These are phyloP conservation scores for Melanargia galathea DNA, from an alignment of 2,888 invertebrate genomes.

Conservation along the genomic window DNA sequence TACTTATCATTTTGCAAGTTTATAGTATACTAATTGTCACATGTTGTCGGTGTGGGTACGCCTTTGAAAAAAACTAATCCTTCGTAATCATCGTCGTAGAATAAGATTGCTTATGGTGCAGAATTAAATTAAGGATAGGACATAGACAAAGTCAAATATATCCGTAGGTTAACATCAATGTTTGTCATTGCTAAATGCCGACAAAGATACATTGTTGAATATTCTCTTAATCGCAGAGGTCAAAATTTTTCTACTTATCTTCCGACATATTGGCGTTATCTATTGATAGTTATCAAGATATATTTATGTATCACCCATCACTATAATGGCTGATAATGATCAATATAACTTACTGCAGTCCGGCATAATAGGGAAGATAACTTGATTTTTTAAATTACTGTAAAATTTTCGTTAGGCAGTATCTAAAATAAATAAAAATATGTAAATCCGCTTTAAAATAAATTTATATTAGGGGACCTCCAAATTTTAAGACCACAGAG, in stretches of 20 bases:
- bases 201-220: slow-evolving; percentile 3
- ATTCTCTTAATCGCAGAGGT: slow-evolving; percentile 1
- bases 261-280: slow-evolving; percentile 6
- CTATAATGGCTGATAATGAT: not conserved
- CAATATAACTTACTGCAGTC: slow-evolving; percentile 1
- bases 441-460: no score
- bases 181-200: slow-evolving; percentile 2
- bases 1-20: not conserved
- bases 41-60: no score
- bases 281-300: not conserved
- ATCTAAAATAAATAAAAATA: no score
- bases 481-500: no score
- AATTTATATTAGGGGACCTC: no score
- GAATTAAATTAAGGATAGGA: not conserved
- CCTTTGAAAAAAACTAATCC: no score
- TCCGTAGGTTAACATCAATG: not conserved
- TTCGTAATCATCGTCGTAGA: no score
- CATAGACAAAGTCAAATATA: not conserved
- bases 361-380: no score
- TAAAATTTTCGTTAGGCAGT: no score
- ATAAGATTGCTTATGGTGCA: no score
- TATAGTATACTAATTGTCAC: not conserved
- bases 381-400: no score
- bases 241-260: slow-evolving; percentile 9
- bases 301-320: slow-evolving; percentile 9